Base-by-base conservation (phyloP, 1,140 invertebrate genomes). In the Parasteatoda tepidariorum region DNA sequence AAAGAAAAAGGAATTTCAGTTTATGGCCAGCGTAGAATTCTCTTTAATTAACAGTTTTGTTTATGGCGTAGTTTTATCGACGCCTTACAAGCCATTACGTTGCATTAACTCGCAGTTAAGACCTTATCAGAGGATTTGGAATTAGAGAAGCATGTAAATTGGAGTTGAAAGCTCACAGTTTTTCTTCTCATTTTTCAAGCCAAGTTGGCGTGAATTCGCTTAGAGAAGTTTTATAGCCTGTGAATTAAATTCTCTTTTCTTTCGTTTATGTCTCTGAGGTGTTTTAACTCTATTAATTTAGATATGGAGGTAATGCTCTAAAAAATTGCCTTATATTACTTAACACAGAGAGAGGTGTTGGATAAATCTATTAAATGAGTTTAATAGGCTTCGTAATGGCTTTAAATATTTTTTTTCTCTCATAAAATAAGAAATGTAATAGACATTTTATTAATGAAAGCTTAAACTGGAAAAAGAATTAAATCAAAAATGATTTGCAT, bases 21-120 rank as follows among this genome's bases (percentile, higher is more conserved):
- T 75, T 61, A 75, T 55, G 73, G 73, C 28, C 59, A 15, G 73
- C n/a, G 28, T 28, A 31, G 38, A 68, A 67, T 79, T 34, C 9
- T 13, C 64, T 75, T 79, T 79, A 79, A 79, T 79, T 79, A 79
- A 68, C 62, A 48, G 38, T 68, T 79, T 79, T 79, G 61, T 79
- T 79, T 78, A 78, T 38, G 74, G 34, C 59, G 7, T 48, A 6
- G 24, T 61, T 68, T 79, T 79, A 79, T 79, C 76, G 76, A n/a
- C 22, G 62, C 41, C 76, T 79, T 79, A 79, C 76, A 79, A 79
- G 76, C 41, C 76, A 59, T 79, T 79, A 57, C 33, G 33, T 24
- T 48, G 76, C 59, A 79, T 79, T 79, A 79, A 48, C 34, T 30
- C 4, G 76, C 76, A 67, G 76, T 79, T 79, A 79, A 59, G 54